phyloP scores from a whole-genome alignment of 2,797 vertebrate genomes.

The Cuculus canorus region DNA sequence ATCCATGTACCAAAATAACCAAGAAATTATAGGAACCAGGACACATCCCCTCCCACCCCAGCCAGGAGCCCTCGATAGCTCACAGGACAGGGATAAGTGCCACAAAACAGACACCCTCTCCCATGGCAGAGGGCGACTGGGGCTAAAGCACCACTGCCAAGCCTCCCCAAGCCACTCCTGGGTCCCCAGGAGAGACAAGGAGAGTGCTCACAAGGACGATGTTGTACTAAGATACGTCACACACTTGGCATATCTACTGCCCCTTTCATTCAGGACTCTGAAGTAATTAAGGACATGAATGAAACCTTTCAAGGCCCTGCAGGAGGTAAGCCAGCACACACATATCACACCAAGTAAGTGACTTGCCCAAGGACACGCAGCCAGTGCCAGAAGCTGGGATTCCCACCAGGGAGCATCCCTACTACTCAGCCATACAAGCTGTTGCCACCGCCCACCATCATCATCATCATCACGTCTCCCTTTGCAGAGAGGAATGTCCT shows the following conservation, averaged over 20 bases:
- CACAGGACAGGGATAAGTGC: background rate
- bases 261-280: conserved; percentile 51
- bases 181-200: background rate
- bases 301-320: conserved; percentile 38
- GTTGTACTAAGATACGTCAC: conserved; percentile 26
- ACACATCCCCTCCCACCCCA: conserved; percentile 32
- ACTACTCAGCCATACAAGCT: background rate
- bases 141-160: background rate
- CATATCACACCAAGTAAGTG: background rate
- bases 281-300: conserved; percentile 47
- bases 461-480: background rate
- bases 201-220: background rate
- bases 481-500: background rate
- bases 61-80: conserved; percentile 18
- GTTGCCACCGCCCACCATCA: background rate
- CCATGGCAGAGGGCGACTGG: background rate
- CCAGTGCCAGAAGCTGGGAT: conserved; percentile 16
- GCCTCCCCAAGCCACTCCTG: background rate
- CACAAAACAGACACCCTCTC: background rate
- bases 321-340: conserved; percentile 50
- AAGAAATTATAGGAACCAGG: conserved; percentile 57
- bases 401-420: background rate
- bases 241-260: conserved; percentile 32
- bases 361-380: background rate
- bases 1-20: conserved; percentile 66